Evolutionary conservation across 2,888 invertebrate genomes (phyloP), one percentile per base, ranked within the genome.

Genomic region (Dendrolimus pini): DNA sequence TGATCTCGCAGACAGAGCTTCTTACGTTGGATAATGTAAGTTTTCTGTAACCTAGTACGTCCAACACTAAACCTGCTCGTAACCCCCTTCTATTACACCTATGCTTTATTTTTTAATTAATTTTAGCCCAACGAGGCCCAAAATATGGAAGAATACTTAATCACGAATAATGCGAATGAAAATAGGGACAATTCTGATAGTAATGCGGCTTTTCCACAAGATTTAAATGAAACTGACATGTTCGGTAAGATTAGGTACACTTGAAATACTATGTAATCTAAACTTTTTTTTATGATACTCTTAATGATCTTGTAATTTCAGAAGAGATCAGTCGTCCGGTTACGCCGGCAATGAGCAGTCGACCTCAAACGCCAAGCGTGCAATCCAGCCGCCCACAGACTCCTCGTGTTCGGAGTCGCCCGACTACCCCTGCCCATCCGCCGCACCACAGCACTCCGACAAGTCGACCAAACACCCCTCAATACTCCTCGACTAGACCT

Each of bases 401-500:
- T 0, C 84, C 85, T 0, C 71, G 66, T 18, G 47, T 59, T 0
- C 59, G 62, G 1, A 82, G 79, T 59, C 75, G 82, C 3, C 84
- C 87, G 0, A 63, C 70, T 3, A 85, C 85, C 0, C 81, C 85
- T 0, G 70, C 68, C 66, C 52, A 52, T 8, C 67, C 71, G 9
- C 56, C 60, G 41, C 74, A 70, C 1, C 66, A 66, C 9, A 58
- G 64, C 55, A 71, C 74, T 0, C 72, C 78, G 0, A 58, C 60
- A 57, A 86, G 82, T 60, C 77, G 83, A 0, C 85, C 85, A 9
- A 76, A 70, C 56, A 83, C 85, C 1, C 83, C 85, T 8, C 75
- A 72, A 52, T 65, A 65, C 9, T 60, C 65, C 2, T 59, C 64
- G 10, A 62, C 63, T 1, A 69, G 73, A 56, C 74, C 75, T 12